Conservation (phyloP, 2,113 vertebrate species). For the Rhombomys opimus region DNA sequence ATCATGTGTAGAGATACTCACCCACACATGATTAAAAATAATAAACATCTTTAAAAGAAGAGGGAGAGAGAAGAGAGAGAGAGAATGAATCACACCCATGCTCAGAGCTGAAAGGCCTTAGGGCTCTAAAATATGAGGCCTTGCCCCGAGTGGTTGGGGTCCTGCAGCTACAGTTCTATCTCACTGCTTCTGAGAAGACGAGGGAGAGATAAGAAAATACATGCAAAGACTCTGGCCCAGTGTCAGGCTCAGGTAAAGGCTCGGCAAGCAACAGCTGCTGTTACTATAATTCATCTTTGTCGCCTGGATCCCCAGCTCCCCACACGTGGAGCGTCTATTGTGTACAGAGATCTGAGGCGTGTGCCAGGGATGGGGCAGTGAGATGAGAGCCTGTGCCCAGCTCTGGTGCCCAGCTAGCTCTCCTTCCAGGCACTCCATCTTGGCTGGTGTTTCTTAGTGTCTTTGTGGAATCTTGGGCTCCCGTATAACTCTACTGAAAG, state of each 20-base stretch:
- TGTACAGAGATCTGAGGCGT: neutral
- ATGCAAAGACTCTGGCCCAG: neutral
- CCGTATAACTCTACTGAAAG: neutral
- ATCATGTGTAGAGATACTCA: neutral
- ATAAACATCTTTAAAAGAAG: neutral
- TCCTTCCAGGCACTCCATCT: neutral
- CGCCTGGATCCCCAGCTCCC: neutral
- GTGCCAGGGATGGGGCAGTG: neutral
- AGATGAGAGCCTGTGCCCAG: fast-evolving
- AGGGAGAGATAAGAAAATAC: neutral
- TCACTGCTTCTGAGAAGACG: neutral
- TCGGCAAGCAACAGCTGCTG: neutral
- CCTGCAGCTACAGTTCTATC: conserved; percentile 26
- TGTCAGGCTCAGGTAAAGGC: conserved; percentile 14
- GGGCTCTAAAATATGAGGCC: conserved; percentile 2
- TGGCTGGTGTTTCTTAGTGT: neutral
- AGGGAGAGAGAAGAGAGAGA: no score
- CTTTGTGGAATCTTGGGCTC: neutral
- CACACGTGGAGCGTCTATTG: neutral
- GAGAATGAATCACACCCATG: neutral
- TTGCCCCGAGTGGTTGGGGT: neutral
- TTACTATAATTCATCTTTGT: neutral
- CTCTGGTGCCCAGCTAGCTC: neutral
- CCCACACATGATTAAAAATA: neutral
- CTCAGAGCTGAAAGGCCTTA: neutral